Evolutionary conservation across 2,113 vertebrate species (phyloP).

Genomic region (Tragelaphus scriptus): DNA sequence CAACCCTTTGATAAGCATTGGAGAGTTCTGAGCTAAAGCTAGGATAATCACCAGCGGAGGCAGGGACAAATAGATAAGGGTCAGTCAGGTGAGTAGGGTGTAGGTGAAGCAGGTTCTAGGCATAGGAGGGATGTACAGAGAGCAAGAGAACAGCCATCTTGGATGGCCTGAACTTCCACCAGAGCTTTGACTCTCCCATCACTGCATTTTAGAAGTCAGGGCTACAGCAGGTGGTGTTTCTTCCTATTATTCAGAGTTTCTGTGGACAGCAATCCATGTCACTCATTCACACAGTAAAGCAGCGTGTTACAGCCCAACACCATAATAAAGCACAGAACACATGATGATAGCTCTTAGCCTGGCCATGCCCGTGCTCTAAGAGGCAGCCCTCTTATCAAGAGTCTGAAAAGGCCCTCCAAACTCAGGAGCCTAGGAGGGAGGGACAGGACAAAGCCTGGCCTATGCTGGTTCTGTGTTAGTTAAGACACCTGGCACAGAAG

Average conservation of each 20-base stretch:
- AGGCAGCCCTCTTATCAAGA: not conserved
- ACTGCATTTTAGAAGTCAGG: not conserved
- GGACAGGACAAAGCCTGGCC: not conserved
- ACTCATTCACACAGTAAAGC: not conserved
- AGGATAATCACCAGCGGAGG: not conserved
- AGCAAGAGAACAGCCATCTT: not conserved
- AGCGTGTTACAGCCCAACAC: not conserved
- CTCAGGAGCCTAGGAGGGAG: not conserved
- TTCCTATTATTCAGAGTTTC: not conserved
- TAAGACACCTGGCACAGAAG: not conserved
- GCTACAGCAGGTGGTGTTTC: not conserved
- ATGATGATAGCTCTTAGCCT: not conserved
- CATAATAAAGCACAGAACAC: not conserved
- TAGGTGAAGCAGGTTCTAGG: not conserved
- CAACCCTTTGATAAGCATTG: not conserved
- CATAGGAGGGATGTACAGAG: not conserved
- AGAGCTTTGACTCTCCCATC: not conserved
- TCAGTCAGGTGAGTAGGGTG: not conserved
- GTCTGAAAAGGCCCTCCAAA: not conserved
- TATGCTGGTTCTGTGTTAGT: not conserved
- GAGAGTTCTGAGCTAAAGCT: not conserved
- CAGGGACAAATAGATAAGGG: not conserved
- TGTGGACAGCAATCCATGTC: not conserved
- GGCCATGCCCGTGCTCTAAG: not conserved
- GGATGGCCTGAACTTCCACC: not conserved